Percentiles rank a stretch among this genome's conserved stretches.
These are phyloP conservation scores for Lysandra coridon DNA, from an alignment of 2,888 invertebrate genomes.

Conservation along the genomic window DNA sequence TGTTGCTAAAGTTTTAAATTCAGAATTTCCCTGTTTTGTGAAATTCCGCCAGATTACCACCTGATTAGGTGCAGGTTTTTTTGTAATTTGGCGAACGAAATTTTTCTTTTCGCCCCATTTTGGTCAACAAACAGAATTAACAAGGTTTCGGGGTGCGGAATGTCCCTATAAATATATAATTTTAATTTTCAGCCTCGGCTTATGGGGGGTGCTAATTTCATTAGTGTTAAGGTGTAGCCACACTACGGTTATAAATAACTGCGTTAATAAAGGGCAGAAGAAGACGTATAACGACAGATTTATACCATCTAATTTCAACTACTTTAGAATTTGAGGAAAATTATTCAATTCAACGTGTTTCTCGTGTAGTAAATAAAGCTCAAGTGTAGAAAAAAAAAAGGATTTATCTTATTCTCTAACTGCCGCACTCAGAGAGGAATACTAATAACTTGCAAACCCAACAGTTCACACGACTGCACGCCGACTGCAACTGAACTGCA, in stretches of 20 bases:
- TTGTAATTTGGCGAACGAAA: background rate
- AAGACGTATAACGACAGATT: background rate
- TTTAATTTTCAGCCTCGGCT: conserved; percentile 14
- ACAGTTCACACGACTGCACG: too few relatives aligned
- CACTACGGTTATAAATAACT: background rate
- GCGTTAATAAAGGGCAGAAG: background rate
- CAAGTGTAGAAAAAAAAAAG: too few relatives aligned
- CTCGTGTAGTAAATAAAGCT: too few relatives aligned
- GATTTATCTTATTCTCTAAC: too few relatives aligned
- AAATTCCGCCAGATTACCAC: background rate
- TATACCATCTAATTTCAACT: too few relatives aligned
- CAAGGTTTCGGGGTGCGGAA: conserved; percentile 3
- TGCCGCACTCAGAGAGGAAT: too few relatives aligned
- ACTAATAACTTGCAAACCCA: too few relatives aligned
- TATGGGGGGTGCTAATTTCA: conserved; percentile 9
- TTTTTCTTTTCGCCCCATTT: background rate
- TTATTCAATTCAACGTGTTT: too few relatives aligned
- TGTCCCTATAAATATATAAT: conserved; percentile 27
- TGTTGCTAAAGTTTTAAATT: background rate
- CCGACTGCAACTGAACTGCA: too few relatives aligned
- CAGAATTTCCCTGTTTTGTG: background rate
- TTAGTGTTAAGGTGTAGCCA: background rate
- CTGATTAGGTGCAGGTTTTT: background rate
- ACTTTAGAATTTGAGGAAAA: too few relatives aligned
- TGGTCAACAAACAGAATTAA: conserved; percentile 21